These are phyloP conservation scores for Adineta ricciae DNA, from an alignment of 2,888 invertebrate genomes.

Conservation along the genomic window DNA sequence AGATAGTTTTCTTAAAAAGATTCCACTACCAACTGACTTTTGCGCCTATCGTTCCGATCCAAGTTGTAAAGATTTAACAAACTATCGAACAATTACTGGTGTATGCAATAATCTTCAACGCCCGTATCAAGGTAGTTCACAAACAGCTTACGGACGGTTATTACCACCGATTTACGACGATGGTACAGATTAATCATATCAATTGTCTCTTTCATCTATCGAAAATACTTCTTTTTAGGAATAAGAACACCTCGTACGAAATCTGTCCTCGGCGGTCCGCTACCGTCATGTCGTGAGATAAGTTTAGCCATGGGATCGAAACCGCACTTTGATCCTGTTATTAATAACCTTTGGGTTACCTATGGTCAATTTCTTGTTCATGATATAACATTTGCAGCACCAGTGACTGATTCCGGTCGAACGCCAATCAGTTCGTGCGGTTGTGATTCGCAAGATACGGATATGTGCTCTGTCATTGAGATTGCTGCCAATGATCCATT, in stretches of 20 bases:
- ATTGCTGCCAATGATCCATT: constrained; percentile 25
- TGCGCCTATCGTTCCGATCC: neutral
- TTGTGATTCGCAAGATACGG: neutral
- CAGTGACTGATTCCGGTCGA: constrained; percentile 11
- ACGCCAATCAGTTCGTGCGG: constrained; percentile 14
- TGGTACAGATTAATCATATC: neutral
- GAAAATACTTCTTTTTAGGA: too few relatives aligned
- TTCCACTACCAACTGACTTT: neutral
- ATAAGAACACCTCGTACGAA: neutral
- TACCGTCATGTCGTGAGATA: neutral
- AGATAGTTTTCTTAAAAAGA: neutral
- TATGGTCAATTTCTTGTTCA: constrained; percentile 33
- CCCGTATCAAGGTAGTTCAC: neutral
- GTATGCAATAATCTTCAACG: neutral
- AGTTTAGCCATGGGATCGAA: neutral
- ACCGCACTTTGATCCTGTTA: neutral
- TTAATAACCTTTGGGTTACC: constrained; percentile 26
- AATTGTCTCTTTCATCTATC: neutral
- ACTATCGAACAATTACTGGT: neutral
- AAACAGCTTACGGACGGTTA: neutral
- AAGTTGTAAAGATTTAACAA: neutral
- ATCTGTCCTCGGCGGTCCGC: neutral
- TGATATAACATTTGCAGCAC: constrained; percentile 26
- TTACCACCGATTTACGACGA: neutral
- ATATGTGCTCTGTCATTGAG: constrained; percentile 23